Evolutionary conservation across 1,140 invertebrate genomes (phyloP), one percentile per base, ranked within the genome.

Genomic region (Caenorhabditis briggsae): DNA sequence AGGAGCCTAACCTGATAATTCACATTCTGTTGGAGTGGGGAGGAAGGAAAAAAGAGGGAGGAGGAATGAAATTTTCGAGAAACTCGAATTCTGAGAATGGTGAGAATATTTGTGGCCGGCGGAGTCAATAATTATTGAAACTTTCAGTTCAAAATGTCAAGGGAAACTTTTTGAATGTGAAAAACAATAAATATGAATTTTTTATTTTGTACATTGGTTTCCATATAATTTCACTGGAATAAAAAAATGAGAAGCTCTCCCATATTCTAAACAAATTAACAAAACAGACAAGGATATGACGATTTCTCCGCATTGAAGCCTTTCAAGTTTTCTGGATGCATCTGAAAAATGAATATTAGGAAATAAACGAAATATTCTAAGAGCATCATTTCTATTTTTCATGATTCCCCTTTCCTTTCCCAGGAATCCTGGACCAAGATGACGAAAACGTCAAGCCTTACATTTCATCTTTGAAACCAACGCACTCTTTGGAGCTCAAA

Each of bases 281-380:
- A 14, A 20, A 20, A 58, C 14, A n/a, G n/a, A 58, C 16, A 58
- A 58, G 16, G 3, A 58, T n/a, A 58, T 61, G 43, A 70, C 64
- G 46, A 48, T 70, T 64, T 41, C 23, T 33, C 61, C 9, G 46
- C 23, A 11, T 11, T 23, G 70, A 78, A 78, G 70, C 70, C 70
- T 25, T 1, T 78, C 70, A 78, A 78, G 70, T 78, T 78, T 78
- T 78, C 46, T 78, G 70, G 70, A 78, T 50, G 33, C 70, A 78
- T 78, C 70, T 78, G 70, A 53, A 78, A 78, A 23, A 12, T 50
- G 2, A 12, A 23, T 25, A 25, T 5, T 25, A 20, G 20, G 23
- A 78, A 43, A 18, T 46, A 33, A n/a, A 23, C 8, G 5, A 14
- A 43, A 48, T 78, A 14, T 0, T 23, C 9, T 70, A 3, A 33